phyloP scores from a whole-genome alignment of 2,888 invertebrate species.

The Bellardia bayeri region DNA sequence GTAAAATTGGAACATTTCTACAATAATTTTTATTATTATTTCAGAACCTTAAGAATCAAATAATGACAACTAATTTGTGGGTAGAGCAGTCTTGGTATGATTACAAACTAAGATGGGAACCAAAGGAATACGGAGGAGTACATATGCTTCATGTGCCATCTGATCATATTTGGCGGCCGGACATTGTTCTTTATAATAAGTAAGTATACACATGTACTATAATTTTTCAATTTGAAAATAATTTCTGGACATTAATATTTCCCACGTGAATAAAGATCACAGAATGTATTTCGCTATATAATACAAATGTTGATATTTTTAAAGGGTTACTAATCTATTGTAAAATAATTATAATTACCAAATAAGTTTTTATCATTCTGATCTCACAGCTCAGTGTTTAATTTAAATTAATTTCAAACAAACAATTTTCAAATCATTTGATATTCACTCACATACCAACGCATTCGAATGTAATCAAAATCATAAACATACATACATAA shows the following conservation, averaged over 20 bases:
- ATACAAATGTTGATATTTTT: background rate
- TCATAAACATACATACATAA: too few relatives aligned
- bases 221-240: background rate
- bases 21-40: constrained; percentile 80
- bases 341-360: background rate
- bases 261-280: constrained; percentile 16
- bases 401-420: background rate
- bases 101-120: constrained; percentile 94
- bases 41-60: constrained; percentile 97
- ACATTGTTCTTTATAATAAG: constrained; percentile 93
- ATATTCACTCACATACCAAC: background rate
- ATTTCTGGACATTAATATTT: constrained; percentile 26
- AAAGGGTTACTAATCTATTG: background rate
- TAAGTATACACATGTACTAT: constrained; percentile 83
- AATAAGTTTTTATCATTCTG: background rate
- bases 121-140: constrained; percentile 93
- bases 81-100: constrained; percentile 93
- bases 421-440: background rate
- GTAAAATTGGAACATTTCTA: too few relatives aligned
- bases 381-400: constrained; percentile 6
- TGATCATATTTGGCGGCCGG: constrained; percentile 93
- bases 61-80: constrained; percentile 95
- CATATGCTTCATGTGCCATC: constrained; percentile 94
- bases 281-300: background rate
- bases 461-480: too few relatives aligned